Percentiles rank a stretch among this genome's conserved stretches.
These are phyloP conservation scores for Pachycephala philippinensis DNA, from an alignment of 2,113 vertebrate genomes.

Conservation along the genomic window DNA sequence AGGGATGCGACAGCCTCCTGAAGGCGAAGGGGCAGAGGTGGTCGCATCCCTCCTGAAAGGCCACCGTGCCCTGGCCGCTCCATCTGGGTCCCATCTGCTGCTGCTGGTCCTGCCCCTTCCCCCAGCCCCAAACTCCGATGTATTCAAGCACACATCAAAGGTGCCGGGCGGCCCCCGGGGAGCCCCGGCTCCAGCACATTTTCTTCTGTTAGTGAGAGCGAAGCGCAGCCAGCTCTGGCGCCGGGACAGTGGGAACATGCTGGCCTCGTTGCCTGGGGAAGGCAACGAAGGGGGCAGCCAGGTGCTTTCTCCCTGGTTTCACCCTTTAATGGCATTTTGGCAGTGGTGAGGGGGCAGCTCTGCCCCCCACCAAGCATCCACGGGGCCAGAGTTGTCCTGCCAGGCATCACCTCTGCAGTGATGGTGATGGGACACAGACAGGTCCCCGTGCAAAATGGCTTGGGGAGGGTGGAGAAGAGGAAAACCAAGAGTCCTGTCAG, in stretches of 20 bases:
- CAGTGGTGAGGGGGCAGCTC: fast-evolving
- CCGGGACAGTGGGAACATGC: not conserved
- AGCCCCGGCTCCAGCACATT: not conserved
- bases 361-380: not conserved
- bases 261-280: not conserved
- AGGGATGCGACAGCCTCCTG: not conserved
- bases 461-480: not conserved
- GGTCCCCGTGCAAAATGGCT: fast-evolving
- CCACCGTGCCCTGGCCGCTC: not conserved
- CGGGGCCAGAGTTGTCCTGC: fast-evolving
- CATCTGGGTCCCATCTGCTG: conserved; percentile 72
- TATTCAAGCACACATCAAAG: conserved; percentile 70
- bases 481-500: not conserved
- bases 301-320: not conserved
- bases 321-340: not conserved
- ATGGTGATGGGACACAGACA: fast-evolving
- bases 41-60: not conserved
- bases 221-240: not conserved
- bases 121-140: conserved; percentile 38
- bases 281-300: not conserved
- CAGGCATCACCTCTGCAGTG: not conserved
- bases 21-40: not conserved
- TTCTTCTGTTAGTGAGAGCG: not conserved
- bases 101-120: conserved; percentile 10
- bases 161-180: not conserved